A percentile compares a stretch with the other conserved stretches of the same genome.
Evolutionary conservation across 2,113 vertebrate species (phyloP).

Genomic region (Galeopterus variegatus): DNA sequence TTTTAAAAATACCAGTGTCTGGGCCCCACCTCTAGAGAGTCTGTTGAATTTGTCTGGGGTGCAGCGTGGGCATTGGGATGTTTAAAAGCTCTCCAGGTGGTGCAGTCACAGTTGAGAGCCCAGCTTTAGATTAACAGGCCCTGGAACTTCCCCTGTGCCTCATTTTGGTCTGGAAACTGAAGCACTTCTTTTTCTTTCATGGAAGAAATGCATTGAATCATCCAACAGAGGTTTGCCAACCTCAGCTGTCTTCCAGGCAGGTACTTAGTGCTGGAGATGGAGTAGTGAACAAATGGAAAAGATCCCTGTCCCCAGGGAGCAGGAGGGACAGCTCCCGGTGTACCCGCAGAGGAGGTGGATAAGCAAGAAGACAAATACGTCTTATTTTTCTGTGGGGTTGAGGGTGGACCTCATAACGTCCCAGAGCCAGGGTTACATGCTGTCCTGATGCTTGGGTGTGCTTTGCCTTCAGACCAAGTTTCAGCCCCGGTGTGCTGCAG

Average conservation of each 20-base stretch:
- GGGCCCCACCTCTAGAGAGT: background rate
- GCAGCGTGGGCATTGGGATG: accelerated
- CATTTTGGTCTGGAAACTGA: background rate
- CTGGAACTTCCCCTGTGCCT: background rate
- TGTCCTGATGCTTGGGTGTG: conserved; percentile 59
- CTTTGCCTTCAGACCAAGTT: conserved; percentile 90
- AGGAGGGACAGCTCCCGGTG: background rate
- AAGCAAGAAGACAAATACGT: background rate
- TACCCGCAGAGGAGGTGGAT: background rate
- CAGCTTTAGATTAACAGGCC: too few relatives aligned
- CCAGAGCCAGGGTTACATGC: background rate
- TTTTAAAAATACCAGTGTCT: background rate
- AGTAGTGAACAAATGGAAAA: background rate
- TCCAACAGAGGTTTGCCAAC: accelerated
- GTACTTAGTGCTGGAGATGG: background rate
- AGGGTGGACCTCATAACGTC: background rate
- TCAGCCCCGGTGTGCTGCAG: conserved; percentile 91
- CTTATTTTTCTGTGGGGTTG: background rate
- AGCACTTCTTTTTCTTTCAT: background rate
- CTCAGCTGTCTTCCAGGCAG: background rate
- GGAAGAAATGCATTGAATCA: background rate
- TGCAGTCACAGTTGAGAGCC: background rate
- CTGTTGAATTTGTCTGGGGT: background rate
- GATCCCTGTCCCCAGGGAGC: background rate
- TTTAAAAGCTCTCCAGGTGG: background rate